Evolutionary conservation across 2,888 invertebrate genomes (phyloP).

Genomic region (Cryptocheilus praepositus): DNA sequence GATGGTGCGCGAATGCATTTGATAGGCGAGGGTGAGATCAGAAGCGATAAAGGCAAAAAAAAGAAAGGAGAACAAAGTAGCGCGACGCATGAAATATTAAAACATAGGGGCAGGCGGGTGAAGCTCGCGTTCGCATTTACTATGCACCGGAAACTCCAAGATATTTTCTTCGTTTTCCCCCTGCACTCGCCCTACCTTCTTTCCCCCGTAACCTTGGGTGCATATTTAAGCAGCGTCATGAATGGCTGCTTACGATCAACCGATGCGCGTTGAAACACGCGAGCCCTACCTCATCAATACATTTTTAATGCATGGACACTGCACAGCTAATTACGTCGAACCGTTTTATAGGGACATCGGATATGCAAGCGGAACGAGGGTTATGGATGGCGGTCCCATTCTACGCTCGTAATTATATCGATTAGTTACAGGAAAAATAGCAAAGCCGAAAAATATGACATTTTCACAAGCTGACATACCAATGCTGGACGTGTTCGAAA

Average conservation of each 20-base stretch:
- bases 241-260: conserved; percentile 4
- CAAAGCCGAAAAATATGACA: too few species aligned
- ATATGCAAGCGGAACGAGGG: background rate
- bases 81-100: conserved; percentile 29
- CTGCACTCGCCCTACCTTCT: background rate
- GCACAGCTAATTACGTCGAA: conserved; percentile 17
- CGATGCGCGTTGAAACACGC: conserved; percentile 15
- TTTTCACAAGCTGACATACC: too few species aligned
- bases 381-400: too few species aligned
- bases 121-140: conserved; percentile 10
- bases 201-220: conserved; percentile 12
- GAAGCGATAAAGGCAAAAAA: conserved; percentile 8
- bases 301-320: conserved; percentile 33
- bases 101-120: background rate
- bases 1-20: background rate
- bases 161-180: conserved; percentile 13
- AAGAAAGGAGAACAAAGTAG: conserved; percentile 13
- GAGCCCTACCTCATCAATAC: conserved; percentile 18
- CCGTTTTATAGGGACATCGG: conserved; percentile 14
- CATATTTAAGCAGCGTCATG: conserved; percentile 31
- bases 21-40: conserved; percentile 4
- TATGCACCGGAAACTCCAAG: conserved; percentile 22
- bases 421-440: too few species aligned
- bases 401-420: too few species aligned
- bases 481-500: too few species aligned